A percentile compares a stretch with the other conserved stretches of the same genome.
These are phyloP conservation scores for Papilio machaon DNA, from an alignment of 1,140 invertebrate species.

Conservation along the genomic window DNA sequence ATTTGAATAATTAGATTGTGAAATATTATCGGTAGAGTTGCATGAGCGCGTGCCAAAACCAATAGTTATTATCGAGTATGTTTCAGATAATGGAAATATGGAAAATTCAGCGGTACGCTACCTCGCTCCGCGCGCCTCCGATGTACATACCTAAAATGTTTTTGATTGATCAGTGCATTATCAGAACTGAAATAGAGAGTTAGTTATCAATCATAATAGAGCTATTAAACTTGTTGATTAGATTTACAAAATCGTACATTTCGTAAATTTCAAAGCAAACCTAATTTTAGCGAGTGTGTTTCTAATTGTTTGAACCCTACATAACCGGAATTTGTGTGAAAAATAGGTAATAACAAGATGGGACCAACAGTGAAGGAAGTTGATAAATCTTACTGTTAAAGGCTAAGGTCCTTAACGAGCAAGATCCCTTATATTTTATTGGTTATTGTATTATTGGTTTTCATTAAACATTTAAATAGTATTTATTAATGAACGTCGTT, in stretches of 20 bases:
- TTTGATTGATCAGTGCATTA: constrained; percentile 16
- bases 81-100: constrained; percentile 23
- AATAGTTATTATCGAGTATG: constrained; percentile 28
- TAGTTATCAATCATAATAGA: constrained; percentile 25
- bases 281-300: too few species aligned
- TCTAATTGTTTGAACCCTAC: too few species aligned
- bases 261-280: too few species aligned
- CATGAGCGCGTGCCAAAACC: constrained; percentile 15
- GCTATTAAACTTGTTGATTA: neutral
- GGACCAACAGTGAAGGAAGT: too few species aligned
- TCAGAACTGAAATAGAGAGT: neutral
- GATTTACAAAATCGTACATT: neutral
- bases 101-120: neutral
- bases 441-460: too few species aligned
- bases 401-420: too few species aligned
- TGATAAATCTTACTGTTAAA: too few species aligned
- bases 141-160: constrained; percentile 10
- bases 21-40: constrained; percentile 16
- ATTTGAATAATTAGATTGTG: constrained; percentile 30
- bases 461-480: too few species aligned
- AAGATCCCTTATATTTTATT: too few species aligned
- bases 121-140: neutral
- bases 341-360: too few species aligned
- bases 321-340: too few species aligned
- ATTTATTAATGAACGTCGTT: too few species aligned